phyloP scores from a whole-genome alignment of 2,113 vertebrate genomes.

The Chaetodon trifascialis region DNA sequence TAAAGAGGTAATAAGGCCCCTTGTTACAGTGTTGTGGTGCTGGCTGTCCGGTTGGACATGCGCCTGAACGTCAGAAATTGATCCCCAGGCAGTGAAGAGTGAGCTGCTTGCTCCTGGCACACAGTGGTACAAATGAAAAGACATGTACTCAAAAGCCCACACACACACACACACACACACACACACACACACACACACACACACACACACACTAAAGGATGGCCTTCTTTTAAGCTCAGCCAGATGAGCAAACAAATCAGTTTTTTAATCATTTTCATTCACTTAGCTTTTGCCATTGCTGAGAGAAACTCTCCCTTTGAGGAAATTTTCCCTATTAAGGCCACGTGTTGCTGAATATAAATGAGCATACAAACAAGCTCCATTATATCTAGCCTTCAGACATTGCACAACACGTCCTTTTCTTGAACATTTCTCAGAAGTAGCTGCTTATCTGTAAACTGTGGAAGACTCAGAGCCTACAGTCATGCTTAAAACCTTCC shows the following conservation, averaged over 20 bases:
- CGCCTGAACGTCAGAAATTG: neutral
- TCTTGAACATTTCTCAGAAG: neutral
- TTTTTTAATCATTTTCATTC: constrained; percentile 31
- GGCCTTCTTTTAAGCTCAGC: neutral
- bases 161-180: neutral
- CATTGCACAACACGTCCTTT: neutral
- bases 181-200: neutral
- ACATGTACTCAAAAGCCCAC: neutral
- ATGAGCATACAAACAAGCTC: neutral
- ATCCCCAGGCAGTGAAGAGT: neutral
- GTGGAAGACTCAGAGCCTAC: too few species aligned
- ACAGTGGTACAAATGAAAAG: neutral
- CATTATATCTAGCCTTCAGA: neutral
- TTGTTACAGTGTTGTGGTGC: neutral
- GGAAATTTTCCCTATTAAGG: neutral
- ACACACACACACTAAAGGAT: neutral
- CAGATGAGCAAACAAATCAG: constrained; percentile 28
- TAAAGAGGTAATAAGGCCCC: neutral
- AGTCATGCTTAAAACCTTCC: too few species aligned
- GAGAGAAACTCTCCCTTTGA: neutral
- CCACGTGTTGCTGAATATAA: neutral
- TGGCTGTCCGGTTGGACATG: neutral
- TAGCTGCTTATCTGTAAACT: constrained; percentile 1
- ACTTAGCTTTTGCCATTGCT: neutral
- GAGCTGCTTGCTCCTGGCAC: neutral